Conservation (phyloP, 2,113 vertebrate genomes). For the Tachysurus vachellii region DNA sequence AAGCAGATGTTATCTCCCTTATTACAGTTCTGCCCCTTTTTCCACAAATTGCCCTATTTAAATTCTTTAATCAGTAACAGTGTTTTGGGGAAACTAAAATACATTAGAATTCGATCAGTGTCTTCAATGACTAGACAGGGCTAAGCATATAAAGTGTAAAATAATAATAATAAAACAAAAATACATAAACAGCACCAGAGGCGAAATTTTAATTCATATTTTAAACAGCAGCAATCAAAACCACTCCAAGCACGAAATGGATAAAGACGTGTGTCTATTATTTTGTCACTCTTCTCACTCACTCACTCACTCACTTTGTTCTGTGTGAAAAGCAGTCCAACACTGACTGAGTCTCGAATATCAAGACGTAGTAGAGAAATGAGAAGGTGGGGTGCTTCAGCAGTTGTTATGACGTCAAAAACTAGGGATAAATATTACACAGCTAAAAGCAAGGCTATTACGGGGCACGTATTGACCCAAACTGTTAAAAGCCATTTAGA, state of each 20-base stretch:
- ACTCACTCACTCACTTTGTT: neutral
- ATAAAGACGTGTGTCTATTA: constrained; percentile 19
- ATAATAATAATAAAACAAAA: constrained; percentile 32
- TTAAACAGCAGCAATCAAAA: constrained; percentile 42
- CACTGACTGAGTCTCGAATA: constrained; percentile 13
- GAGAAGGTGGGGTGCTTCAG: constrained; percentile 18
- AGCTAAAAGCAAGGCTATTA: constrained; percentile 18
- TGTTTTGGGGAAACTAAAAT: constrained; percentile 12
- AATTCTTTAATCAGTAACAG: constrained; percentile 34
- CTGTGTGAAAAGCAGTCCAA: constrained; percentile 10
- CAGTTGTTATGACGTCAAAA: neutral
- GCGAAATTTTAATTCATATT: constrained; percentile 22
- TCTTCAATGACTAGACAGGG: constrained; percentile 19
- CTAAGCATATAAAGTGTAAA: constrained; percentile 39
- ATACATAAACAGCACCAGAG: constrained; percentile 27
- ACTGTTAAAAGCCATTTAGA: constrained; percentile 36
- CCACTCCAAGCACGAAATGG: constrained; percentile 42
- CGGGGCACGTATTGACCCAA: constrained; percentile 30
- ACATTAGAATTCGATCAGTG: constrained; percentile 4
- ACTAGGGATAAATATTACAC: constrained; percentile 22
- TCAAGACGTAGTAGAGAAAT: constrained; percentile 15
- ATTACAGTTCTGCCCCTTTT: neutral
- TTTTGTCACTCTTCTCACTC: constrained; percentile 4
- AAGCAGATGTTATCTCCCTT: constrained; percentile 13
- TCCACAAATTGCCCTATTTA: constrained; percentile 5